Evolutionary conservation across 2,888 invertebrate species (phyloP).

Genomic region (Bunonema sp.): DNA sequence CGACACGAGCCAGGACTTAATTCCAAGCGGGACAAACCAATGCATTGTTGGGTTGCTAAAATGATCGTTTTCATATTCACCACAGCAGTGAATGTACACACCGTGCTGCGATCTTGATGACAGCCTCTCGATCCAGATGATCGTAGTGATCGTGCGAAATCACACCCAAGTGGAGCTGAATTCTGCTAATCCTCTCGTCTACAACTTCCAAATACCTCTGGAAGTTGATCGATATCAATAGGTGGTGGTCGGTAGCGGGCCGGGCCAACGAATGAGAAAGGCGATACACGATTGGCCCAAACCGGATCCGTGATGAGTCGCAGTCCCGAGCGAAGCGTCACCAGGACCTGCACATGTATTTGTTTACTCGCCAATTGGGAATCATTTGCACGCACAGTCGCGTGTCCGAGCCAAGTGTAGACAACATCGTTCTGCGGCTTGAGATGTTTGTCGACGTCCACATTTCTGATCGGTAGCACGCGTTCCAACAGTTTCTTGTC

Average conservation of each 20-base stretch:
- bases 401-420: conserved; percentile 50
- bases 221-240: conserved; percentile 46
- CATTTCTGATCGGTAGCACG: no score
- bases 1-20: conserved; percentile 35
- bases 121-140: conserved; percentile 46
- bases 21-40: conserved; percentile 50
- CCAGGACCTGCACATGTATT: no score
- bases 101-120: conserved; percentile 14
- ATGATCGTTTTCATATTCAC: no score
- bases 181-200: no score
- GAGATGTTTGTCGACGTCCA: no score
- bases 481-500: no score
- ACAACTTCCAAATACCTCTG: no score
- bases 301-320: conserved; percentile 52
- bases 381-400: no score
- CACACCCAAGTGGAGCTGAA: conserved; percentile 47
- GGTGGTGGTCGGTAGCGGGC: conserved; percentile 46
- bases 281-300: conserved; percentile 46
- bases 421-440: conserved; percentile 6
- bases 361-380: no score
- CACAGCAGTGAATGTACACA: no score
- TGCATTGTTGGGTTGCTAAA: conserved; percentile 24
- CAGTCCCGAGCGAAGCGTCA: no score
- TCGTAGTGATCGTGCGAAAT: conserved; percentile 52
- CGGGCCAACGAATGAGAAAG: conserved; percentile 43